Base-by-base conservation (phyloP, 1,140 invertebrate genomes). In the Drosophila arizonae region DNA sequence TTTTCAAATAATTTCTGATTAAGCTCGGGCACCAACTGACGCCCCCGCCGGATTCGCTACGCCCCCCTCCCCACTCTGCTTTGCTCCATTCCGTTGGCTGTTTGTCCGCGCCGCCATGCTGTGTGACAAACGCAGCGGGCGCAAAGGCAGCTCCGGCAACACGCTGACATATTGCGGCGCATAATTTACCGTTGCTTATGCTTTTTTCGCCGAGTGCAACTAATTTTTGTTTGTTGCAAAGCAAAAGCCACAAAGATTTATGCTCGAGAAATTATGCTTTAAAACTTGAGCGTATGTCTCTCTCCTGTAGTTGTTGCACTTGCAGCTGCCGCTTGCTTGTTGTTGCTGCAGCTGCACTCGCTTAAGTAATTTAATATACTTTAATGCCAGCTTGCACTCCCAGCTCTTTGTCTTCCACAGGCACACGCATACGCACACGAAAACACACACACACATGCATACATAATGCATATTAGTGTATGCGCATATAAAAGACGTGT, bases 1-100 rank as follows among this genome's bases (percentile, higher is more conserved):
- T 88, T 87, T 87, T 87, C 84, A 87, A 87, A 88, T 87, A 87
- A 88, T 87, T 87, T 84, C 82, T 87, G 82, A 87, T 87, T 87
- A 87, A 88, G 82, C 82, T 60, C 57, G 81, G 73, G 58, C 51
- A 41, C 55, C 41, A 46, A 52, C 48, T 52, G n/a, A 11, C 46
- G n/a, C 8, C 55, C 51, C 5, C 43, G n/a, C n/a, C 17, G 11
- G 17, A 10, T 24, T 48, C 26, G 2, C 9, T 8, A 21, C 39
- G 63, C 69, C 69, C 57, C 57, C 82, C 17, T 17, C 17, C 17
- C 17, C 17, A 17, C 17, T 17, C 17, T 17, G 17, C 17, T 17
- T 1, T 17, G 17, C 17, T 17, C 17, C 17, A 17, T 17, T 24
- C 21, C 21, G 21, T 24, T 24, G 21, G 21, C 21, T 24, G 21